Evolutionary conservation across 64 coral and sea anemone species (phyloP), one percentile per base, ranked within the genome.

Genomic region (Pocillopora verrucosa): DNA sequence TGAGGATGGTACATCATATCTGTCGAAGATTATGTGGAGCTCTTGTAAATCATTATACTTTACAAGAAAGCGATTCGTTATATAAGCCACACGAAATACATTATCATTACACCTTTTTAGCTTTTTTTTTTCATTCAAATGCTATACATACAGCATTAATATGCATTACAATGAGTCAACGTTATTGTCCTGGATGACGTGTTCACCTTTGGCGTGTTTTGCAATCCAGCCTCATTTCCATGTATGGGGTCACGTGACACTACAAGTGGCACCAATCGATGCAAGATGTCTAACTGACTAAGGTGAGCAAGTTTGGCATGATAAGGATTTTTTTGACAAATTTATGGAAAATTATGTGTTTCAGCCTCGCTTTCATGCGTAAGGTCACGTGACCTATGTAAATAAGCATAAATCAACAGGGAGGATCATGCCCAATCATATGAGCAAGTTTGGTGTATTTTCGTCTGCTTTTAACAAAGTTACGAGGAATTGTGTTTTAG

Each of bases 361-460:
- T 90, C 65, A 90, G 63, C 77, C 88, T 90, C 78, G 63, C 88
- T 90, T 90, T 90, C 88, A 90, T 89, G 88, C 76, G 11, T 89
- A 80, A 89, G 77, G 76, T 89, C 88, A 89, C 64, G 36, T 89
- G 77, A 89, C 60, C 88, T 89, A 81, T 58, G 60, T 81, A 89
- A 89, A 89, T 81, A 59, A 89, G 61, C 77, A 89, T 89, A 89
- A 89, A 89, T 81, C 88, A 80, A 80, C 76, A 89, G 77, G 65
- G 88, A 89, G 88, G 62, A 80, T 89, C 88, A 89, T 89, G 88
- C 35, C 88, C 76, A 89, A 89, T 89, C 88, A 89, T 89, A 22
- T 89, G 77, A 89, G 88, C 88, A 89, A 89, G 88, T 89, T 89
- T 89, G 88, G 62, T 89, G 88, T 73, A 72, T 89, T 89, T 89